phyloP scores from a whole-genome alignment of 2,797 vertebrate species.

The Phalanger gymnotis region DNA sequence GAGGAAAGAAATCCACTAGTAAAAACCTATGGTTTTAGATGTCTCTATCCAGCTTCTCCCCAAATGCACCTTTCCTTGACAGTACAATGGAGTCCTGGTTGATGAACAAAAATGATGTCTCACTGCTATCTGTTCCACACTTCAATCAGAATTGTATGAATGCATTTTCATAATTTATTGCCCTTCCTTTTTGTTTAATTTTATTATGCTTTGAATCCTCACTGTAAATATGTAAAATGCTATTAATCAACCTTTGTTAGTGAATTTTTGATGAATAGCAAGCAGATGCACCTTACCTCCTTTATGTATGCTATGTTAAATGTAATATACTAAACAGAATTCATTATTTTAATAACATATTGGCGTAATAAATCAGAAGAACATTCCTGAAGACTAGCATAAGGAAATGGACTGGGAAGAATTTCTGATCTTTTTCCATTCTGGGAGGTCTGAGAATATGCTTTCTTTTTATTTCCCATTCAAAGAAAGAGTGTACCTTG shows the following conservation, averaged over 20 bases:
- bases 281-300: slow-evolving; percentile 75
- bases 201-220: slow-evolving; percentile 77
- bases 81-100: not conserved
- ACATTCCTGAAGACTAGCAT: slow-evolving; percentile 56
- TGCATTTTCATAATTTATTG: slow-evolving; percentile 77
- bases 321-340: slow-evolving; percentile 63
- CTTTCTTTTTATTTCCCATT: not conserved
- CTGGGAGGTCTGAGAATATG: not conserved
- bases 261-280: slow-evolving; percentile 80
- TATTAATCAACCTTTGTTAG: slow-evolving; percentile 82
- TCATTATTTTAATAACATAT: slow-evolving; percentile 76
- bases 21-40: not conserved
- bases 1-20: not conserved
- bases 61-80: not conserved
- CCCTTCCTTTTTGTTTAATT: slow-evolving; percentile 67
- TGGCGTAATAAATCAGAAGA: slow-evolving; percentile 77
- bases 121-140: not conserved
- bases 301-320: slow-evolving; percentile 58
- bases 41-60: not conserved
- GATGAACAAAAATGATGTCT: slow-evolving; percentile 34
- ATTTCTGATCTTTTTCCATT: not conserved
- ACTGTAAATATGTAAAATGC: slow-evolving; percentile 79
- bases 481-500: not conserved
- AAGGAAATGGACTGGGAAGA: not conserved
- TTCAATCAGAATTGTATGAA: slow-evolving; percentile 69